Conservation (phyloP, 1,140 invertebrate genomes). For the Cherax destructor region DNA sequence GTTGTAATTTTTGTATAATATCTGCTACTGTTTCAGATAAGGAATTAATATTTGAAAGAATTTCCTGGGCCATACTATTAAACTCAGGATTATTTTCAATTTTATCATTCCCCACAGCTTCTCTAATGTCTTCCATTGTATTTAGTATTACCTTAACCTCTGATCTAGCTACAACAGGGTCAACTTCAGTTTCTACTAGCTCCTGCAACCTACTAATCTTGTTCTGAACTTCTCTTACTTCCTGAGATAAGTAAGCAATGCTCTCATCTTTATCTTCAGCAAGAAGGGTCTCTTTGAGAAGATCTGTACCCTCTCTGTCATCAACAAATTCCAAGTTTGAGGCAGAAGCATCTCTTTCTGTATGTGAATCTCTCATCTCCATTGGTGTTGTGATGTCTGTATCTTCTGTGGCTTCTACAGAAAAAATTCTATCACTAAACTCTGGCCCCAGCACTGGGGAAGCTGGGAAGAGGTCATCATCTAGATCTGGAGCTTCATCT, state of each 20-base stretch:
- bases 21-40: conserved; percentile 50
- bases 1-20: conserved; percentile 43
- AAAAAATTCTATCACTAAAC: conserved; percentile 64
- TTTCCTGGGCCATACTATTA: conserved; percentile 29
- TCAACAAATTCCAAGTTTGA: conserved; percentile 60
- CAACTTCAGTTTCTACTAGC: conserved; percentile 44
- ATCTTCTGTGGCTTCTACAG: conserved; percentile 71
- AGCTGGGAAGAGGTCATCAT: conserved; percentile 72
- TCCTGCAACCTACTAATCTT: conserved; percentile 54
- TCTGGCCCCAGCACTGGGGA: conserved; percentile 58
- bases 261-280: conserved; percentile 13
- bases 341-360: conserved; percentile 60
- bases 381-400: conserved; percentile 72
- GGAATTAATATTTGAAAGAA: conserved; percentile 55
- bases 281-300: conserved; percentile 24
- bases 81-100: conserved; percentile 9
- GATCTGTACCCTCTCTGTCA: conserved; percentile 50
- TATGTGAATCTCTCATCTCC: conserved; percentile 70
- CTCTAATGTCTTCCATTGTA: conserved; percentile 56
- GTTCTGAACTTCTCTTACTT: conserved; percentile 48
- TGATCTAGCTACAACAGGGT: conserved; percentile 40
- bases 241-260: conserved; percentile 44
- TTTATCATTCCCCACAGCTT: conserved; percentile 40
- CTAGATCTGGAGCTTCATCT: conserved; percentile 74
- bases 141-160: conserved; percentile 55